phyloP scores from a whole-genome alignment of 2,113 vertebrate genomes.

The Piprites chloris region DNA sequence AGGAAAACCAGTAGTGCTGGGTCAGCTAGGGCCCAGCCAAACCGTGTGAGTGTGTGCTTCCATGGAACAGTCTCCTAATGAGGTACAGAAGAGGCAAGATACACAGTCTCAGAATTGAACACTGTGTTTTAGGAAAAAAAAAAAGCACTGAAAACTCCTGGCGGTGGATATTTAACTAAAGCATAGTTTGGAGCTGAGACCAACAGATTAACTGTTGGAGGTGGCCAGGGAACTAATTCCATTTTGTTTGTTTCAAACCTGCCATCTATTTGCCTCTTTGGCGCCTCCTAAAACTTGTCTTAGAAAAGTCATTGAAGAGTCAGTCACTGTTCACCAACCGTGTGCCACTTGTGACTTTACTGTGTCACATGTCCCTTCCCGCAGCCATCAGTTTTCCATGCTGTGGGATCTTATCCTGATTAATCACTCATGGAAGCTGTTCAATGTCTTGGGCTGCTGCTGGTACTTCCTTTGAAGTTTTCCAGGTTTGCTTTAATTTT shows the following conservation, averaged over 20 bases:
- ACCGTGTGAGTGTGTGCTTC: background rate
- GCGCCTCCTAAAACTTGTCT: background rate
- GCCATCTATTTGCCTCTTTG: background rate
- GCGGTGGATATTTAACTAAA: background rate
- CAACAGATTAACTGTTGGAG: background rate
- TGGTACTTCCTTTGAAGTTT: background rate
- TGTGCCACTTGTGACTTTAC: fast-evolving
- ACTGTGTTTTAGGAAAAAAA: background rate
- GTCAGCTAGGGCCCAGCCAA: background rate
- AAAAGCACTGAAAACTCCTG: background rate
- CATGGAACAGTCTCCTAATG: background rate
- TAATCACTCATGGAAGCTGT: background rate
- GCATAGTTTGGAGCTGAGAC: background rate
- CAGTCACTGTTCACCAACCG: background rate
- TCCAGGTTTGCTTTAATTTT: background rate
- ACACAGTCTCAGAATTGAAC: background rate
- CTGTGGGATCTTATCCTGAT: background rate
- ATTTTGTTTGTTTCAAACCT: background rate
- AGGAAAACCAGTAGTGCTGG: background rate
- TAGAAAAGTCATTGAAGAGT: background rate
- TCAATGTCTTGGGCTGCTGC: background rate
- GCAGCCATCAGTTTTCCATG: background rate
- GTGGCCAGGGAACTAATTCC: background rate
- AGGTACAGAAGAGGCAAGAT: background rate
- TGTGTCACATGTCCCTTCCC: background rate